Base-by-base conservation (phyloP, 2,113 vertebrate species). In the Lycaon pictus region DNA sequence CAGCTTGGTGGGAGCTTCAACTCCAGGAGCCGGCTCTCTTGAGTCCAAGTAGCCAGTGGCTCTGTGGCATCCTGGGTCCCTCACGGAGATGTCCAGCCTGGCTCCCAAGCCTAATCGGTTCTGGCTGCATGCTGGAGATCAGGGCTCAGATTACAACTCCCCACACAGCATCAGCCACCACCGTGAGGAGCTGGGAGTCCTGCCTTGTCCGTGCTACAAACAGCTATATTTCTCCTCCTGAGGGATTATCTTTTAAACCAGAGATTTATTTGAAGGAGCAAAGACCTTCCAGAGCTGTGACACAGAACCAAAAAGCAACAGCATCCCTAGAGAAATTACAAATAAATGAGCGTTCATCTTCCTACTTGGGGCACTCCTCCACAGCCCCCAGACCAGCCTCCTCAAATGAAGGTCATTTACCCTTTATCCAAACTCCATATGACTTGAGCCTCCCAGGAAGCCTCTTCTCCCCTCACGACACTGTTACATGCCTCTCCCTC, bases 241-340 rank as follows among this genome's bases (percentile, higher is more conserved):
- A 29, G 63, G 85, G n/a, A 53, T 80, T 32, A n/a, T 58, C 58
- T 95, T 79, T 37, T 79, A 84, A 92, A 76, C 83, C 81, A 83
- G 71, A 72, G 69, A 51, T 92, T n/a, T 74, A 74, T 55, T 48
- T 35, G 29, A 92, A 93, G 51, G 63, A 93, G 56, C 35, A 83
- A 32, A 90, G 88, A 62, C 27, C 51, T 87, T 87, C 9, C 27
- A 80, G 83, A 55, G 35, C 62, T 37, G 22, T 81, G 56, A 85
- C 93, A 72, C 48, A 43, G 58, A 93, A 60, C 13, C 35, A 51
- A 48, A 56, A 29, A 69, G 23, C 22, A 51, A 7, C 3, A 19
- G 4, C 32, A 15, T 80, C 80, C 89, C 63, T 29, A 76, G 80
- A 79, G 16, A 76, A 71, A 82, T 55, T 17, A 55, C 55, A 86